Evolutionary conservation across 2,888 invertebrate genomes (phyloP).

Genomic region (Dicycla oo): DNA sequence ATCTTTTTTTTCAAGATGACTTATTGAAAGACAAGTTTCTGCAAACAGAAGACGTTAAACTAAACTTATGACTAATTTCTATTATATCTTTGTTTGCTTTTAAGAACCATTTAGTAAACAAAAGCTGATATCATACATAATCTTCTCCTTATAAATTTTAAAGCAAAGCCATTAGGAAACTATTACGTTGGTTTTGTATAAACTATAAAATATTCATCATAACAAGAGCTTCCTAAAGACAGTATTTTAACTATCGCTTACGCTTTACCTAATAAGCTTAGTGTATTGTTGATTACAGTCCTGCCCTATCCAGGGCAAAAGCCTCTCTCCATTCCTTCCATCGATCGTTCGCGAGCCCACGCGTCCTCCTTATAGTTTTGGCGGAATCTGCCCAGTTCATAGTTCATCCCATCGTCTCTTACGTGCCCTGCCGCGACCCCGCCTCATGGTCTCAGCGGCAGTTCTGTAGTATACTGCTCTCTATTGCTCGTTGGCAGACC

Average conservation of each 20-base stretch:
- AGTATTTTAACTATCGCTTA: neutral
- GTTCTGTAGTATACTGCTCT: too few relatives aligned
- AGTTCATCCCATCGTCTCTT: too few relatives aligned
- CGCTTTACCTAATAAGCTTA: neutral
- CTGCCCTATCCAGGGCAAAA: too few relatives aligned
- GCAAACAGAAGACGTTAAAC: constrained; percentile 1
- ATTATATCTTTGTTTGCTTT: constrained; percentile 25
- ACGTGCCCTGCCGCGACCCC: too few relatives aligned
- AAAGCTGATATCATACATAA: neutral
- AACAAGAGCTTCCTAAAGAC: neutral
- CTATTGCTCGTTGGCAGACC: too few relatives aligned
- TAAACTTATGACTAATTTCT: constrained; percentile 17
- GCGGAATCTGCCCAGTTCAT: too few relatives aligned
- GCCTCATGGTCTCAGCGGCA: too few relatives aligned
- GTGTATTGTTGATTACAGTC: neutral
- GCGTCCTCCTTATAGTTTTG: too few relatives aligned
- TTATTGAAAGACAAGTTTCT: neutral
- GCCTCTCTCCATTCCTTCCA: too few relatives aligned
- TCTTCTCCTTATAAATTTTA: constrained; percentile 14
- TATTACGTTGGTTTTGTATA: constrained; percentile 11
- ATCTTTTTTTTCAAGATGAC: too few relatives aligned
- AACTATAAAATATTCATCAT: constrained; percentile 10
- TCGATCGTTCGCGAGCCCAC: too few relatives aligned
- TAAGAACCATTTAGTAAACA: constrained; percentile 9
- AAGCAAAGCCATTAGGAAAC: constrained; percentile 8